Base-by-base conservation (phyloP, 2,888 invertebrate species). In the Ryuthela nishihirai region DNA sequence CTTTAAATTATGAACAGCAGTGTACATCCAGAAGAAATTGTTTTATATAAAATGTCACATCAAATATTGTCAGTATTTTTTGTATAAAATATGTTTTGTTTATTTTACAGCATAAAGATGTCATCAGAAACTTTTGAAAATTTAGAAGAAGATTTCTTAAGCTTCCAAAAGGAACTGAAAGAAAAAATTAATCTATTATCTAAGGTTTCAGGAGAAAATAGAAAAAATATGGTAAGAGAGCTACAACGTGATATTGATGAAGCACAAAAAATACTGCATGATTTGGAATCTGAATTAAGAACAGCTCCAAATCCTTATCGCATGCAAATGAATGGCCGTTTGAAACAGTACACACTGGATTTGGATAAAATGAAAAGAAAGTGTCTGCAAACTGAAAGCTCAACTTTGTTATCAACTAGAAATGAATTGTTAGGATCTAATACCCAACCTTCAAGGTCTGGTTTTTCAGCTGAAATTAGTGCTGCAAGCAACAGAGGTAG, bases 221-320 rank as follows among this genome's bases (percentile, higher is more conserved):
- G 68, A 23, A 69, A 70, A 52, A 68, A 69, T 44, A 40, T 70
- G 36, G 46, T 69, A 2, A 55, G 60, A 32, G 69, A 69, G 17
- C 64, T 70, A 32, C 68, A 70, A 49, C 59, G 68, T 29, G 67
- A 67, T 26, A 40, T 71, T n/a, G 63, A 65, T 10, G 70, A 71
- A 59, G 68, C 65, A 12, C 63, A 67, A 17, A 65, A 65, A 26
- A 52, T 70, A 6, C 17, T 71, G 17, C 67, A 73, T 58, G 76
- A 76, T 55, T 70, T 77, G 69, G 76, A 77, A 58, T 69, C 69
- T 40, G 75, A 76, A 65, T 73, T 73, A 4, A 70, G 71, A 36
- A 54, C 65, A 24, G 73, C 72, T 1, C 74, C 74, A 2, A 67
- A 70, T 21, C 67, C 67, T 26, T 72, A 69, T 61, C 65, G 72